Evolutionary conservation across 2,888 invertebrate species (phyloP), one percentile per base, ranked within the genome.

Genomic region (Ochropacha duplaris): DNA sequence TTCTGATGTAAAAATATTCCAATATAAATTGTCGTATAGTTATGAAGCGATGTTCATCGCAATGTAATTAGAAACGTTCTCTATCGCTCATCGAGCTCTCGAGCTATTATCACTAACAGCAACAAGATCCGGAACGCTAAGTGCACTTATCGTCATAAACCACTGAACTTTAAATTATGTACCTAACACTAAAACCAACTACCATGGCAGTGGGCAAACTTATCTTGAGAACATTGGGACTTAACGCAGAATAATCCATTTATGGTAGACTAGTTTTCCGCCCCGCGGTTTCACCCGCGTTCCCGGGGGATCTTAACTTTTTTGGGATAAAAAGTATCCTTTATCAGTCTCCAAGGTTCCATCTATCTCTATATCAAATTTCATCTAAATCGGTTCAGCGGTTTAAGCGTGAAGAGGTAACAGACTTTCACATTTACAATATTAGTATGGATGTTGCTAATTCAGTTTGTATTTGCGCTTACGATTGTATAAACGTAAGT

Each of bases 81-180:
- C 19, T 9, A 44, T 1, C 54, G 56, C 60, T 59, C 49, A 54
- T 54, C 51, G 52, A 62, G 58, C 58, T 54, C 55, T 68, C 50
- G 57, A 65, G 68, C 71, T 66, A 68, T 65, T 68, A 71, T 65
- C 54, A 68, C 63, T 68, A 71, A 63, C 54, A 59, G 67, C 65
- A 71, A 67, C 57, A 69, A 69, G 67, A 71, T 58, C 60, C 55
- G 16, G 50, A 57, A 59, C 56, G 57, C 55, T 71, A 71, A 71
- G 67, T 71, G 70, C 70, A 69, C 70, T 70, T 44, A 44, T 57
- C 63, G 57, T 59, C 58, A 61, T n/a, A 59, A 56, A 60, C 61
- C 52, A 61, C 62, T 61, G 68, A 62, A 57, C 59, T 54, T 55
- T 55, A 62, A 57, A 55, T 65, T 60, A 60, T 54, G 49, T 61